A percentile compares a stretch with the other conserved stretches of the same genome.
Evolutionary conservation across 64 coral and sea anemone species (phyloP).

Genomic region (Montipora cactus): DNA sequence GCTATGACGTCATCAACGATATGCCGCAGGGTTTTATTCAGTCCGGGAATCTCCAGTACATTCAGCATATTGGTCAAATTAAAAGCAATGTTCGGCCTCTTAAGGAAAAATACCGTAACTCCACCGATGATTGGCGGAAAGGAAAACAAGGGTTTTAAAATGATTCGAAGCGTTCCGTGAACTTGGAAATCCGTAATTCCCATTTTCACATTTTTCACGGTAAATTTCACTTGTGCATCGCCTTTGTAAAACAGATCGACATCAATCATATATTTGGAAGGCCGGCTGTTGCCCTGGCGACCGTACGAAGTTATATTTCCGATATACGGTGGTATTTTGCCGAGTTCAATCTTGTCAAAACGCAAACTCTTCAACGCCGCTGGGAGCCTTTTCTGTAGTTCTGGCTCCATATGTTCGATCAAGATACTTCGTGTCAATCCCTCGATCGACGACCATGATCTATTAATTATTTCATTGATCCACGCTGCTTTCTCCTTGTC

Average conservation of each 20-base stretch:
- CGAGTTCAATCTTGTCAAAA: constrained; percentile 83
- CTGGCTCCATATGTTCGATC: constrained; percentile 77
- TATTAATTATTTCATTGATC: constrained; percentile 84
- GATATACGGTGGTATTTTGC: constrained; percentile 68
- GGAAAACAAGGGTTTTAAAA: constrained; percentile 85
- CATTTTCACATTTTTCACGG: constrained; percentile 75
- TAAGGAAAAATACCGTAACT: constrained; percentile 89
- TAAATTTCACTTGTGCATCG: constrained; percentile 83
- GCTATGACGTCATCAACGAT: constrained; percentile 93
- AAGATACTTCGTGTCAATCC: constrained; percentile 76
- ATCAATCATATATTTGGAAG: constrained; percentile 88
- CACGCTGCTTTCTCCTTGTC: constrained; percentile 73
- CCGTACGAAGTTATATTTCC: constrained; percentile 70
- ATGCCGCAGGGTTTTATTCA: constrained; percentile 84
- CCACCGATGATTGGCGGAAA: constrained; percentile 76
- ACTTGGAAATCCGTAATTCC: constrained; percentile 91
- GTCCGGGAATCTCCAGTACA: constrained; percentile 92
- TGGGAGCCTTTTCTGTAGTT: constrained; percentile 80
- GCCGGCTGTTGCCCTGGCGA: neutral
- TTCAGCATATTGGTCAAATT: constrained; percentile 94
- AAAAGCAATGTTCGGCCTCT: constrained; percentile 86
- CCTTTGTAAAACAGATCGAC: constrained; percentile 80
- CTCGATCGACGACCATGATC: constrained; percentile 84
- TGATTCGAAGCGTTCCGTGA: constrained; percentile 80
- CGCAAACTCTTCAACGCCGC: constrained; percentile 62